phyloP scores from a whole-genome alignment of 2,888 invertebrate genomes.

The Carpatolechia fugitivella region DNA sequence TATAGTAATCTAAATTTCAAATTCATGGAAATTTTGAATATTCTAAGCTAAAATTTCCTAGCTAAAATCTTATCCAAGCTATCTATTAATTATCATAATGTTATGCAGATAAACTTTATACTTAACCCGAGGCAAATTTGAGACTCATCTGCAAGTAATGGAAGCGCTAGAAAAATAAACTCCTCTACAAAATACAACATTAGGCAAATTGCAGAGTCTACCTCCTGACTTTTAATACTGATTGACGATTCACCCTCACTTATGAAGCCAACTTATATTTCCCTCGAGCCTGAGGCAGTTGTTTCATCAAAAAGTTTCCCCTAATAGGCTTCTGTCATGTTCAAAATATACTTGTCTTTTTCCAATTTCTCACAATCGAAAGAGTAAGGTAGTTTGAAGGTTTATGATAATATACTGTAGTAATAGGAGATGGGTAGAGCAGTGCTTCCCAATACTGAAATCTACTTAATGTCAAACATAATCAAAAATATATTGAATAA shows the following conservation, averaged over 20 bases:
- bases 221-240: slow-evolving; percentile 64
- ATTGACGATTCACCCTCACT: slow-evolving; percentile 63
- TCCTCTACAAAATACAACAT: slow-evolving; percentile 28
- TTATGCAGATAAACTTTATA: no score
- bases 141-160: slow-evolving; percentile 1
- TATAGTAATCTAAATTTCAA: no score
- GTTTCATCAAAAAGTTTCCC: slow-evolving; percentile 29
- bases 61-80: no score
- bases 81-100: no score
- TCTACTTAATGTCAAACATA: no score
- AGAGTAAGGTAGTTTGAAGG: slow-evolving; percentile 30
- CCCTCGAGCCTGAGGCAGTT: slow-evolving; percentile 61
- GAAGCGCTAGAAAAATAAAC: slow-evolving; percentile 1
- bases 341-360: slow-evolving; percentile 40
- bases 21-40: no score
- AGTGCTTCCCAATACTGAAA: slow-evolving; percentile 20
- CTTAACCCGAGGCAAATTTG: slow-evolving; percentile 2
- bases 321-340: slow-evolving; percentile 49
- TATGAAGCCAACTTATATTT: slow-evolving; percentile 62
- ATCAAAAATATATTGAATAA: no score
- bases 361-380: slow-evolving; percentile 31
- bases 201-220: slow-evolving; percentile 61
- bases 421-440: slow-evolving; percentile 31
- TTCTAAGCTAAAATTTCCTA: no score
- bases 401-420: slow-evolving; percentile 28